Evolutionary conservation across 2,888 invertebrate genomes (phyloP), one percentile per base, ranked within the genome.

Genomic region (Rhyacophila evoluta): DNA sequence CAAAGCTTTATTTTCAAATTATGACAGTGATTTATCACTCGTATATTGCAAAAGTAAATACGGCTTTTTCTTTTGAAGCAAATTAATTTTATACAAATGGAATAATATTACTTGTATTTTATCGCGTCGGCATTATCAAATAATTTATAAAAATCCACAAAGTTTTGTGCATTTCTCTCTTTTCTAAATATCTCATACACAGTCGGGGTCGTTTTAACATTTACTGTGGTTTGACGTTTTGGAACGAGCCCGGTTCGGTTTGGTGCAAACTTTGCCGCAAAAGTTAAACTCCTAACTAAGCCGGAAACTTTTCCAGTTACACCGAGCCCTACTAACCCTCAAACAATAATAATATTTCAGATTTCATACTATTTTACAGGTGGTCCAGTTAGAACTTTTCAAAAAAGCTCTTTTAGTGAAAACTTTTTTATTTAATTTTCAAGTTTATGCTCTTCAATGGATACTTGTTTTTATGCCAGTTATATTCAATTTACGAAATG

Each of bases 341-440:
- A 55, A 33, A 55, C 55, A 55, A 55, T 55, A 55, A 55, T 55
- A 55, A 55, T 55, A 55, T 25, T 25, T 55, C 55, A 55, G 25
- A 3, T 55, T 55, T 55, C 19, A 55, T 55, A 1, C 25, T 8
- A 10, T 19, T 55, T 55, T 19, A 55, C 55, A 55, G 55, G 55
- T 55, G 55, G 55, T 19, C 15, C 10, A 19, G 15, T 19, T 25
- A 6, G 25, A 6, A 2, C 6, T 55, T 55, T 19, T 55, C 55
- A 55, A 25, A 55, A 19, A 55, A 12, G 8, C 55, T 19, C 8
- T 55, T 55, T 25, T 55, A 10, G 25, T 55, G 29, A 2, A 4
- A 33, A 33, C 29, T 33, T 33, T 33, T 33, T 33, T 33, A 33
- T 33, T 33, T 4, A 33, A 33, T 33, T 33, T 4, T 33, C 4